Conservation (phyloP, 2,113 vertebrate species). For the Rhynchopsitta pachyrhyncha region DNA sequence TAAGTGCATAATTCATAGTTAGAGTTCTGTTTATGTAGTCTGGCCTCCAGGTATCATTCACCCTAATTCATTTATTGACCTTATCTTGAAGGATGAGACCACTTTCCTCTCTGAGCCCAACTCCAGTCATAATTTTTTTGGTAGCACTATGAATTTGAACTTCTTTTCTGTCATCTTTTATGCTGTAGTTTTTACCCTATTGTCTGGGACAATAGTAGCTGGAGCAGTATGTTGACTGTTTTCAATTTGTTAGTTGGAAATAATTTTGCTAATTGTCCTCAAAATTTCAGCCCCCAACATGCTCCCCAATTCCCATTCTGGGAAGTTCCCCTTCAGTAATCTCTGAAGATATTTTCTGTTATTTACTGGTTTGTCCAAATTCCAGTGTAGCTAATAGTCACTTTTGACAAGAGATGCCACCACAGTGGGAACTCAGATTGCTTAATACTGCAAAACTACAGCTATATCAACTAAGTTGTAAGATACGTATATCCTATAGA, state of each 20-base stretch:
- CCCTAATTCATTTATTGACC: background rate
- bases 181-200: background rate
- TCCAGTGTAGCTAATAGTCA: background rate
- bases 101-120: background rate
- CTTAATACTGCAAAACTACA: background rate
- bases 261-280: background rate
- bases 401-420: background rate
- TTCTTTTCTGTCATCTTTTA: background rate
- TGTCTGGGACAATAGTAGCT: background rate
- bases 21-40: background rate
- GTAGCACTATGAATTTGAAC: background rate
- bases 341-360: background rate
- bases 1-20: background rate
- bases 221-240: background rate
- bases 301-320: background rate
- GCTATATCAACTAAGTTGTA: background rate
- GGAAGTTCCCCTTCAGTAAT: background rate
- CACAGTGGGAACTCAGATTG: background rate
- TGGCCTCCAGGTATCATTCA: background rate
- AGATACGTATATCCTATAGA: background rate
- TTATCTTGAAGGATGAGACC: background rate
- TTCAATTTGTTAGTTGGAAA: background rate
- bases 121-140: background rate
- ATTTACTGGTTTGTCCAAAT: background rate
- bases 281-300: background rate